These are phyloP conservation scores for Lasioglossum baleicum DNA, from an alignment of 1,140 invertebrate genomes.

Conservation along the genomic window DNA sequence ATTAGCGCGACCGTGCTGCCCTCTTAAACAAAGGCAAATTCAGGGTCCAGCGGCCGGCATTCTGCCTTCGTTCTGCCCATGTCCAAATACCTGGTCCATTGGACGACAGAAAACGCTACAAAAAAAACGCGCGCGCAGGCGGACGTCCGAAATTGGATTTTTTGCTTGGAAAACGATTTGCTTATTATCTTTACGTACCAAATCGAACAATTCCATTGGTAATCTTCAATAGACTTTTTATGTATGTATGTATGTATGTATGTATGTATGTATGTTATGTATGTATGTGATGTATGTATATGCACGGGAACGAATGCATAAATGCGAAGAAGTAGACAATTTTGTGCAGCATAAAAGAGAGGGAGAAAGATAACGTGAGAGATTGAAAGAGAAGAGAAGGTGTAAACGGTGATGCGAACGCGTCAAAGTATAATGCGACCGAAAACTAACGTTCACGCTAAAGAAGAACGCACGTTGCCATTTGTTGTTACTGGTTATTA, in stretches of 20 bases:
- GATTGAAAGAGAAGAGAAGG: background rate
- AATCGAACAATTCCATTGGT: background rate
- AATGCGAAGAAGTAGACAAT: background rate
- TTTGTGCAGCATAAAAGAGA: background rate
- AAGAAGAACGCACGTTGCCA: slow-evolving; percentile 23
- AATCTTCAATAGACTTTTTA: slow-evolving; percentile 1
- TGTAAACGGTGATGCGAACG: slow-evolving; percentile 36
- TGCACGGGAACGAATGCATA: background rate
- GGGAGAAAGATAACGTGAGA: background rate
- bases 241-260: slow-evolving; percentile 15
- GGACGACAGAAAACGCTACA: too few species aligned
- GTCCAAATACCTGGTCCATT: too few species aligned
- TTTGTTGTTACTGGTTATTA: slow-evolving; percentile 24
- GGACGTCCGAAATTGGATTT: too few species aligned
- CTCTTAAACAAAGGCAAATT: too few species aligned
- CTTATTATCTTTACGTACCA: slow-evolving; percentile 6
- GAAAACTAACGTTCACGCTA: slow-evolving; percentile 24
- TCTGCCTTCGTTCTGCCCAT: too few species aligned
- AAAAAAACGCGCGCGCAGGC: too few species aligned
- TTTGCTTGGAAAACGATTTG: background rate
- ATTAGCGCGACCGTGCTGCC: too few species aligned
- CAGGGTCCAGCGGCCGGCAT: too few species aligned
- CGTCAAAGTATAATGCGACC: background rate
- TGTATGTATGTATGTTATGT: background rate
- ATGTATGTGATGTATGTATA: slow-evolving; percentile 10